phyloP scores from a whole-genome alignment of 2,113 vertebrate genomes.

The Ariopsis seemanni region DNA sequence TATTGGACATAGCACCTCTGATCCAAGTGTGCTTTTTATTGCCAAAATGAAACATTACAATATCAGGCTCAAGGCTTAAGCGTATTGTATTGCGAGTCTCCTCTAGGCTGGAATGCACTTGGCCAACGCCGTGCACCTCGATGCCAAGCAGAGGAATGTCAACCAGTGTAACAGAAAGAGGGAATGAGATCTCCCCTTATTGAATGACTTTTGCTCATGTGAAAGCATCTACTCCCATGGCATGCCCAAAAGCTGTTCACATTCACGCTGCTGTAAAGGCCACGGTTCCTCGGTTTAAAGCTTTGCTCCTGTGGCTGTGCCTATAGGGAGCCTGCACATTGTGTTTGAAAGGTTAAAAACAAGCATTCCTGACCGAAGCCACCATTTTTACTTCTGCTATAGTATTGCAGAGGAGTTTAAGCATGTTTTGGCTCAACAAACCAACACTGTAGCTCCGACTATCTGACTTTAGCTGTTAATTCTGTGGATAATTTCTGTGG shows the following conservation, averaged over 20 bases:
- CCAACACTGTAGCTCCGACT: not conserved
- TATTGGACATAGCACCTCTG: not conserved
- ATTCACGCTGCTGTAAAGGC: constrained; percentile 61
- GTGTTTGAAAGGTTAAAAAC: not conserved
- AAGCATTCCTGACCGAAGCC: not conserved
- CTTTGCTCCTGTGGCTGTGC: constrained; percentile 4
- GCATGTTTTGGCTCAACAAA: not conserved
- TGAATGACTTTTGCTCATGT: constrained; percentile 62
- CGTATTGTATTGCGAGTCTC: constrained; percentile 1
- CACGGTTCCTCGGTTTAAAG: constrained; percentile 26
- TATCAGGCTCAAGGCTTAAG: not conserved
- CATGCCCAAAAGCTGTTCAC: constrained; percentile 21
- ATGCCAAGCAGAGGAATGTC: constrained; percentile 47
- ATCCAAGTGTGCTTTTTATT: not conserved
- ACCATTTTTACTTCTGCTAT: not conserved
- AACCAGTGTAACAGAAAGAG: constrained; percentile 41
- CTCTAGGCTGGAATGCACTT: constrained; percentile 55
- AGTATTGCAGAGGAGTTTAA: not conserved
- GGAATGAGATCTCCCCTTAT: constrained; percentile 50
- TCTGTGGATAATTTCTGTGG: not conserved
- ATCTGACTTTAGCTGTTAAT: not conserved
- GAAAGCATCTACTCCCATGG: constrained; percentile 59
- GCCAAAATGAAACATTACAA: not conserved
- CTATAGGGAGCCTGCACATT: not conserved
- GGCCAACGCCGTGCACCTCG: constrained; percentile 47